Percentiles rank a stretch among this genome's conserved stretches.
These are phyloP conservation scores for Pseudorhombus dupliciocellatus DNA, from an alignment of 2,113 vertebrate genomes.

Conservation along the genomic window DNA sequence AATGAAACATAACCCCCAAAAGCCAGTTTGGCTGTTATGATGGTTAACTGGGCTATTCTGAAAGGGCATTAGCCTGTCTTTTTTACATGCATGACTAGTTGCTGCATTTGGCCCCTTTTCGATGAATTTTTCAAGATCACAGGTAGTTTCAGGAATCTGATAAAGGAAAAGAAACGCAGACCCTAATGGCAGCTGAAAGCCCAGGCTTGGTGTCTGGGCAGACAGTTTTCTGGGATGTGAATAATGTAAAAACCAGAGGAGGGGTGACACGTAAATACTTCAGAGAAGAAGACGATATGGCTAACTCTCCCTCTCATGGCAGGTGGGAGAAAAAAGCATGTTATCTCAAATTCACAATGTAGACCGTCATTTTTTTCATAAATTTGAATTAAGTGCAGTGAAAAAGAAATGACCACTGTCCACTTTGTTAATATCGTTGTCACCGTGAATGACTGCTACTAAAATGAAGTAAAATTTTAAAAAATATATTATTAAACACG, in stretches of 20 bases:
- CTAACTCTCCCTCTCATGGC: constrained; percentile 8
- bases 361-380: neutral
- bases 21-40: constrained; percentile 27
- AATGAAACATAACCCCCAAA: constrained; percentile 40
- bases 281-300: constrained; percentile 30
- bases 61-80: constrained; percentile 43
- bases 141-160: constrained; percentile 53
- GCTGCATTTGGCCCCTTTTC: constrained; percentile 38
- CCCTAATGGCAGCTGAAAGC: constrained; percentile 55
- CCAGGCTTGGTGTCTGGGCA: constrained; percentile 14
- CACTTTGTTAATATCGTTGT: too few relatives aligned
- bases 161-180: constrained; percentile 43
- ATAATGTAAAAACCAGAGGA: constrained; percentile 64
- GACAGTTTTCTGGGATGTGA: constrained; percentile 55
- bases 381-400: neutral
- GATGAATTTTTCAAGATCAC: constrained; percentile 63
- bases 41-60: constrained; percentile 24
- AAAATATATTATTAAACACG: too few relatives aligned
- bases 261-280: constrained; percentile 43
- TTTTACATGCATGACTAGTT: constrained; percentile 54
- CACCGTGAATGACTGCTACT: too few relatives aligned
- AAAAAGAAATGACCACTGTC: too few relatives aligned
- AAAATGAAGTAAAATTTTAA: too few relatives aligned
- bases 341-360: neutral
- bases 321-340: constrained; percentile 10